phyloP scores from a whole-genome alignment of 2,797 vertebrate genomes.

The Rhinogobio ventralis region DNA sequence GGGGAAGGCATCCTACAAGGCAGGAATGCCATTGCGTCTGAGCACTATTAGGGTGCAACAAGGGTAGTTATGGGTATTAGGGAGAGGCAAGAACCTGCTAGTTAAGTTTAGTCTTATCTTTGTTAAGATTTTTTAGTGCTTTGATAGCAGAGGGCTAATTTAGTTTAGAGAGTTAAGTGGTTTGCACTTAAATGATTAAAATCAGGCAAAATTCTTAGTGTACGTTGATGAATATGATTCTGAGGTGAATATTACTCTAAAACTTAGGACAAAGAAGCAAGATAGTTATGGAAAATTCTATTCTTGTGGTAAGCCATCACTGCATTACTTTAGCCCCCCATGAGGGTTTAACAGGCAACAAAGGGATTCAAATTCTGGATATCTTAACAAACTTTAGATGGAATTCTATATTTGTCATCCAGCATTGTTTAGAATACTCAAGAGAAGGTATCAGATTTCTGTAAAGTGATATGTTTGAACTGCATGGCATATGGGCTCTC shows the following conservation, averaged over 20 bases:
- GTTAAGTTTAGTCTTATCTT: slow-evolving; percentile 44
- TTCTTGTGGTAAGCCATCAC: slow-evolving; percentile 20
- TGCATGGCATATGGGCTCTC: slow-evolving; percentile 62
- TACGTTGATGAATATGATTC: neutral
- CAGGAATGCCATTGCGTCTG: slow-evolving; percentile 77
- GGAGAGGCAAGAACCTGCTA: slow-evolving; percentile 69
- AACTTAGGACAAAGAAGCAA: neutral
- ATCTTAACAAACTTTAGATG: slow-evolving; percentile 21
- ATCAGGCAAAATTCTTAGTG: neutral
- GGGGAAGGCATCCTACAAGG: slow-evolving; percentile 68
- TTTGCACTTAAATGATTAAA: slow-evolving; percentile 39
- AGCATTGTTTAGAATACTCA: slow-evolving; percentile 57
- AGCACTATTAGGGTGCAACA: slow-evolving; percentile 58
- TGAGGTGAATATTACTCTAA: neutral
- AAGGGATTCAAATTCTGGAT: slow-evolving; percentile 20
- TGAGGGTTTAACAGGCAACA: slow-evolving; percentile 8
- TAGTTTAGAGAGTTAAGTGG: slow-evolving; percentile 69
- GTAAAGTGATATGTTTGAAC: slow-evolving; percentile 56
- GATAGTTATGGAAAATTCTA: slow-evolving; percentile 5
- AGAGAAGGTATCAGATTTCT: slow-evolving; percentile 48
- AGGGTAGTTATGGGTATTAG: slow-evolving; percentile 68
- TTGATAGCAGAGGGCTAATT: slow-evolving; percentile 62
- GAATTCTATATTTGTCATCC: slow-evolving; percentile 43
- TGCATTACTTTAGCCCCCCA: neutral
- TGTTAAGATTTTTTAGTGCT: slow-evolving; percentile 65